A percentile compares a stretch with the other conserved stretches of the same genome.
These are phyloP conservation scores for Otolemur crassicaudatus DNA, from an alignment of 2,797 vertebrate genomes.

Conservation along the genomic window DNA sequence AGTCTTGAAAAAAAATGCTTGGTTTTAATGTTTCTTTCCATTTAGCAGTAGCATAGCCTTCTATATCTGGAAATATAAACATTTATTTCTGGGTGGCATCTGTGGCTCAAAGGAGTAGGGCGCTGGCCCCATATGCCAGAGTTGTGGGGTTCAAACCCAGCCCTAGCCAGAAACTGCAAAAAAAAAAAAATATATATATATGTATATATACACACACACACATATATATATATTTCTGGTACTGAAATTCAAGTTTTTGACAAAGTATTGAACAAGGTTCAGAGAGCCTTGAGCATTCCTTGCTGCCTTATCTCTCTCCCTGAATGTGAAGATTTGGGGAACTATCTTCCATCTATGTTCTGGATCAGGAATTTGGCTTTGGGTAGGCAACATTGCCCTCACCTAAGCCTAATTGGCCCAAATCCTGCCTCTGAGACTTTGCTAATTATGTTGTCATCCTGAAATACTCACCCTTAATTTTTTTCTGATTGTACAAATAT, in stretches of 20 bases:
- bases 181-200: background rate
- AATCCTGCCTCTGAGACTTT: background rate
- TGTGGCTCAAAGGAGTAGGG: too few relatives aligned
- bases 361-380: background rate
- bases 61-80: conserved; percentile 1
- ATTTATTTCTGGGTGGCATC: background rate
- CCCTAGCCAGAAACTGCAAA: too few relatives aligned
- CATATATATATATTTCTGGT: background rate
- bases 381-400: background rate
- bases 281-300: background rate
- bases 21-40: background rate
- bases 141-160: too few relatives aligned
- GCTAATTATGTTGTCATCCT: conserved; percentile 3
- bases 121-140: too few relatives aligned
- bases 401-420: background rate
- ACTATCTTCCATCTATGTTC: background rate
- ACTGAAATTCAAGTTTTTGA: conserved; percentile 11
- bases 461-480: background rate
- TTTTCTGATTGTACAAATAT: background rate
- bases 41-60: background rate
- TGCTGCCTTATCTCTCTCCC: background rate
- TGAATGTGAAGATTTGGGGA: background rate
- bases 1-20: background rate
- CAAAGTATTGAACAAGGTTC: background rate
- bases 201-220: too few relatives aligned